Evolutionary conservation across 2,113 vertebrate genomes (phyloP).

Genomic region (Notarius quadriscutis): DNA sequence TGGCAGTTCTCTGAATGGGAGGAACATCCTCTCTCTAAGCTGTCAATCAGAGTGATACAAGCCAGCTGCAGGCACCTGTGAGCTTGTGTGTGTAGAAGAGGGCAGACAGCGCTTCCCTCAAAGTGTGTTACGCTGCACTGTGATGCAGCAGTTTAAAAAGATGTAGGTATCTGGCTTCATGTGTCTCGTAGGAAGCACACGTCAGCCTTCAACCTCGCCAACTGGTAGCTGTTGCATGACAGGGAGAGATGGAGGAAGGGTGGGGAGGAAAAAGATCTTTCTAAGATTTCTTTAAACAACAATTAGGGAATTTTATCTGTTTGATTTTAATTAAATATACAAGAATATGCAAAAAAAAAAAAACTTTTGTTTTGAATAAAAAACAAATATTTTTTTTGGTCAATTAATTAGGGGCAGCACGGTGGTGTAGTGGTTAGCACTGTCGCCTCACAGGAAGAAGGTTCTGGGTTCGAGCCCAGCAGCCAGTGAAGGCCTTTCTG

Average conservation of each 20-base stretch:
- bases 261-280: background rate
- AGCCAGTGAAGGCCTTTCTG: too few relatives aligned
- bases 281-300: background rate
- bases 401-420: background rate
- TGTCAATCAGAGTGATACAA: background rate
- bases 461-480: too few relatives aligned
- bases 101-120: background rate
- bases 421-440: too few relatives aligned
- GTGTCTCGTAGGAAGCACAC: background rate
- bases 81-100: background rate
- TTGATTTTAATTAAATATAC: background rate
- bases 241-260: background rate
- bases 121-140: background rate
- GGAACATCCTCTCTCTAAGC: background rate
- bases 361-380: background rate
- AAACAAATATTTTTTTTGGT: background rate
- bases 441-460: too few relatives aligned
- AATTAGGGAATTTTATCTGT: background rate
- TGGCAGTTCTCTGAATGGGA: background rate
- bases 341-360: background rate
- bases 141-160: background rate
- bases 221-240: background rate
- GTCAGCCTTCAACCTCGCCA: background rate
- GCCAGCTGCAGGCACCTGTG: background rate
- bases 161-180: background rate